These are phyloP conservation scores for Hesperophylax magnus DNA, from an alignment of 1,140 invertebrate genomes.

Conservation along the genomic window DNA sequence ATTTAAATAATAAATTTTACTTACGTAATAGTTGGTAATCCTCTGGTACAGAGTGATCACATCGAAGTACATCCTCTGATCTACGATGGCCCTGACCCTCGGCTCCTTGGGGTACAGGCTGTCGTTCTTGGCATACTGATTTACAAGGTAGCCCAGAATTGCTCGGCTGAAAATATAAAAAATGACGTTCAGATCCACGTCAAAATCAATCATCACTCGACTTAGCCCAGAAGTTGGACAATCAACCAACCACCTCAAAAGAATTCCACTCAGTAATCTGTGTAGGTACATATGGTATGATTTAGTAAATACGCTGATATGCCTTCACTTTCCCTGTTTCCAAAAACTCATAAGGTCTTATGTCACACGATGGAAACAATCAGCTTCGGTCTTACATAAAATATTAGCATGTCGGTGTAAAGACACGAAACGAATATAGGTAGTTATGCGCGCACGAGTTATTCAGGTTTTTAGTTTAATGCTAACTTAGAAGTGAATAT, in stretches of 20 bases:
- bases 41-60: constrained; percentile 75
- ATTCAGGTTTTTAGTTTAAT: neutral
- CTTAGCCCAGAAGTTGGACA: neutral
- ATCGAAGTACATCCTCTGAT: constrained; percentile 82
- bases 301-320: neutral
- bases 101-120: constrained; percentile 80
- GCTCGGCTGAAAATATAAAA: constrained; percentile 68
- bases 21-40: constrained; percentile 70
- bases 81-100: constrained; percentile 76
- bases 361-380: neutral
- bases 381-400: neutral
- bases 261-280: neutral
- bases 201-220: neutral
- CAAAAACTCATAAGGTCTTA: too few species aligned
- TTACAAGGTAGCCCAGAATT: constrained; percentile 79
- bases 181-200: neutral
- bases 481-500: neutral
- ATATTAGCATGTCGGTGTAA: too few species aligned
- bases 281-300: neutral
- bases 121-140: constrained; percentile 78
- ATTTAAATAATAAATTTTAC: constrained; percentile 51
- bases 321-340: too few species aligned
- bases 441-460: too few species aligned
- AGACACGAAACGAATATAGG: too few species aligned
- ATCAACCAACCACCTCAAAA: neutral